Evolutionary conservation across 2,888 invertebrate genomes (phyloP).

Genomic region (Alloplasta piceator): DNA sequence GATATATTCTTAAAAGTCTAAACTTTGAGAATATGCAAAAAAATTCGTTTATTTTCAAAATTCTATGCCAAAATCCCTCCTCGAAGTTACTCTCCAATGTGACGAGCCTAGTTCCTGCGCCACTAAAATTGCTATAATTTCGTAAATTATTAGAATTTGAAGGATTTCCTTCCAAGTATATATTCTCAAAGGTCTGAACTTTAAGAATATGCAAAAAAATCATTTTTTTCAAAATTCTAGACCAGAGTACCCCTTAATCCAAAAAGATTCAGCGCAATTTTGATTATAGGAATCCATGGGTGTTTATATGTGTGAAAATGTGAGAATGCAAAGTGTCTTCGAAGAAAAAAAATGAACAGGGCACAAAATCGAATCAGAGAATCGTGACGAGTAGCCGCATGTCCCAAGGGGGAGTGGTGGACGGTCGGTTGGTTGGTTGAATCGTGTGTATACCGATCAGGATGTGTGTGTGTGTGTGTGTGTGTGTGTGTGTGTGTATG

Average conservation of each 20-base stretch:
- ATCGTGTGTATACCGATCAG: constrained; percentile 33
- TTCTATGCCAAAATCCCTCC: too few species aligned
- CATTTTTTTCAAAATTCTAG: neutral
- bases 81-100: too few species aligned
- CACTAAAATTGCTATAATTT: too few species aligned
- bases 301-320: constrained; percentile 58
- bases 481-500: constrained; percentile 46
- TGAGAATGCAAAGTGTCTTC: constrained; percentile 59
- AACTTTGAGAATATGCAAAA: too few species aligned
- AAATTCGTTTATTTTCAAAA: too few species aligned
- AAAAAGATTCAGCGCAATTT: neutral
- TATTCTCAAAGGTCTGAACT: neutral
- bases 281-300: constrained; percentile 12
- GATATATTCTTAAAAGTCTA: too few species aligned
- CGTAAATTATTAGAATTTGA: too few species aligned
- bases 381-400: constrained; percentile 78
- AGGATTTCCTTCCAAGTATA: too few species aligned
- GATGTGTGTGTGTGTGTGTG: constrained; percentile 29
- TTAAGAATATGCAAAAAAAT: neutral
- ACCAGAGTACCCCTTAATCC: too few species aligned
- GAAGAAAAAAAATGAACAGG: constrained; percentile 69
- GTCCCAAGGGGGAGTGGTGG: constrained; percentile 81
- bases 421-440: constrained; percentile 68
- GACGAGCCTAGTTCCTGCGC: too few species aligned
- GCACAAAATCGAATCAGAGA: constrained; percentile 71